Base-by-base conservation (phyloP, 2,797 vertebrate species). In the Enteromius afrohamiltoni region DNA sequence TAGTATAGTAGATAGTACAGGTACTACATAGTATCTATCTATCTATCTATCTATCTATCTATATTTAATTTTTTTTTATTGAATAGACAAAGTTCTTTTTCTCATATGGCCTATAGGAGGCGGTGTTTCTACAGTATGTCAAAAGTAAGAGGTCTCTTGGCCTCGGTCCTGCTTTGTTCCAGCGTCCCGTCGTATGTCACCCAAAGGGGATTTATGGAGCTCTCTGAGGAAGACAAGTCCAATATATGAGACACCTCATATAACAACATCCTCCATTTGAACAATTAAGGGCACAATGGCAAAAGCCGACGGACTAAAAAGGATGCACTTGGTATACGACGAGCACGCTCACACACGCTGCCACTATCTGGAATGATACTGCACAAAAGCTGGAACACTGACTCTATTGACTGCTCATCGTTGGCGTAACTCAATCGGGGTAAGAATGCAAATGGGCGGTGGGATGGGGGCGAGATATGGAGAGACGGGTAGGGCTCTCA, bases 101-200 rank as follows among this genome's bases (percentile, higher is more conserved):
- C 29, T 16, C 55, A 3, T 58, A 64, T 29, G 29, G 13, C 88
- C 89, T 88, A 88, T 64, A 87, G 86, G 89, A 87, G 88, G 89
- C 53, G 84, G 29, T 87, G 85, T 90, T 90, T 88, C 87, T 87
- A 77, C 83, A 90, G 64, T 83, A 65, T 80, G 47, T 49, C 67
- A 58, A 83, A 31, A 75, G 40, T 42, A 29, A 49, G 19, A 31
- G 14, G 53, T 58, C 55, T 88, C 68, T 80, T 86, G 80, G 73
- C 81, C 77, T 19, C 81, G 62, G 60, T 86, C 80, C 83, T 62
- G 77, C 76, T 87, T 89, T 87, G 85, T 87, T 86, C 83, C 85
- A 86, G 78, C 65, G n/a, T 49, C 74, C 81, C 71, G 60, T 81
- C 65, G 49, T 55, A 77, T 74, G 71, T 85, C 87, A 84, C 58